These are phyloP conservation scores for Danionella dracula DNA, from an alignment of 2,797 vertebrate species.

Conservation along the genomic window DNA sequence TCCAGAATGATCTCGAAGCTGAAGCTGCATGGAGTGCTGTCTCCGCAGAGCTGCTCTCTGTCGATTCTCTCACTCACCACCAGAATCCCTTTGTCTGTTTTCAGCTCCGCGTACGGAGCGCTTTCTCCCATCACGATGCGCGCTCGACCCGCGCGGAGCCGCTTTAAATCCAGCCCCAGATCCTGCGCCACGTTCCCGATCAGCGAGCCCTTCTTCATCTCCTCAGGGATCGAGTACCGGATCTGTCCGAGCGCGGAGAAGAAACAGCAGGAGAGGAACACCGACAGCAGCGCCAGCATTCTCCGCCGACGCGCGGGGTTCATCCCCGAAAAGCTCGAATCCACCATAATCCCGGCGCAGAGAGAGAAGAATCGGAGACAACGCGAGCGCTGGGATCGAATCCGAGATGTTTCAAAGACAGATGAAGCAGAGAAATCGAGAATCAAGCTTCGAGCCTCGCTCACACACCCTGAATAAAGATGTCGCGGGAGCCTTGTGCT, in stretches of 20 bases:
- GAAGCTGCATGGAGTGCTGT: slow-evolving; percentile 32
- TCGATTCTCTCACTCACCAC: slow-evolving; percentile 44
- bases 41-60: slow-evolving; percentile 36
- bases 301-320: not conserved
- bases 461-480: not conserved
- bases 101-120: slow-evolving; percentile 27
- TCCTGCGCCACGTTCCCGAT: slow-evolving; percentile 40
- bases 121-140: slow-evolving; percentile 32
- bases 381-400: not conserved
- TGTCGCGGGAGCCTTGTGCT: not conserved
- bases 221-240: slow-evolving; percentile 41
- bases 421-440: not conserved
- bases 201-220: slow-evolving; percentile 35
- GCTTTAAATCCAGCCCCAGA: slow-evolving; percentile 36
- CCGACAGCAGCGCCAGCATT: slow-evolving; percentile 1
- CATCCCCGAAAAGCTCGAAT: not conserved
- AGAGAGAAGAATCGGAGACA: not conserved
- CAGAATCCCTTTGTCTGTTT: slow-evolving; percentile 41
- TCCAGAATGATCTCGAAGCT: slow-evolving; percentile 62
- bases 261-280: not conserved
- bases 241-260: slow-evolving; percentile 19
- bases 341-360: not conserved
- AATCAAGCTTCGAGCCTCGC: not conserved
- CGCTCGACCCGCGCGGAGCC: slow-evolving; percentile 23
- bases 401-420: not conserved